These are phyloP conservation scores for Steromphala cineraria DNA, from an alignment of 2,888 invertebrate genomes.

Conservation along the genomic window DNA sequence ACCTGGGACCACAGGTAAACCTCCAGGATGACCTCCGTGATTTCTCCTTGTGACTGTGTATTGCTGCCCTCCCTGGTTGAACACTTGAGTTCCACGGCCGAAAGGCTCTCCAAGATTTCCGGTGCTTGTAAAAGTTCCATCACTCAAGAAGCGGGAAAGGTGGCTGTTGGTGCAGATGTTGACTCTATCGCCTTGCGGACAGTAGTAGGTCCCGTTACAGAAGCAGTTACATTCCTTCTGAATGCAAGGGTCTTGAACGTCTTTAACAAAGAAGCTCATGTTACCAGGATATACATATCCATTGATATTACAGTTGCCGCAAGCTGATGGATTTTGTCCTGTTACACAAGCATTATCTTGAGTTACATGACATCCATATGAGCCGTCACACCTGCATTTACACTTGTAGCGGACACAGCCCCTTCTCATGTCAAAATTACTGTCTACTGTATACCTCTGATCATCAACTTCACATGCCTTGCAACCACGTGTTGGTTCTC, in stretches of 20 bases:
- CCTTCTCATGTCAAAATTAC: slow-evolving; percentile 40
- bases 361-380: slow-evolving; percentile 40
- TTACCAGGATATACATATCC: slow-evolving; percentile 45
- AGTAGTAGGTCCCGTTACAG: slow-evolving; percentile 55
- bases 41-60: not conserved
- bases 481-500: slow-evolving; percentile 20
- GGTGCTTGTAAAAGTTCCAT: not conserved
- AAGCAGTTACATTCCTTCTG: slow-evolving; percentile 54
- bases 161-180: slow-evolving; percentile 36
- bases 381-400: slow-evolving; percentile 40
- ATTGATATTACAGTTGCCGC: slow-evolving; percentile 50
- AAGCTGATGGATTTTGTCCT: slow-evolving; percentile 12
- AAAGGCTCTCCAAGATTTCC: not conserved
- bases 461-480: slow-evolving; percentile 31
- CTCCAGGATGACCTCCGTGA: not conserved
- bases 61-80: not conserved
- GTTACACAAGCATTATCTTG: slow-evolving; percentile 28
- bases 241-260: slow-evolving; percentile 47
- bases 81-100: not conserved
- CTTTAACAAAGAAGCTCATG: slow-evolving; percentile 46
- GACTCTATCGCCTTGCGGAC: slow-evolving; percentile 42
- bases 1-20: too few species aligned
- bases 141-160: not conserved
- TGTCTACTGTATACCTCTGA: slow-evolving; percentile 30
- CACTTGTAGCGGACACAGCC: slow-evolving; percentile 47